Conservation (phyloP, 2,113 vertebrate genomes). For the Thalassoma bifasciatum region DNA sequence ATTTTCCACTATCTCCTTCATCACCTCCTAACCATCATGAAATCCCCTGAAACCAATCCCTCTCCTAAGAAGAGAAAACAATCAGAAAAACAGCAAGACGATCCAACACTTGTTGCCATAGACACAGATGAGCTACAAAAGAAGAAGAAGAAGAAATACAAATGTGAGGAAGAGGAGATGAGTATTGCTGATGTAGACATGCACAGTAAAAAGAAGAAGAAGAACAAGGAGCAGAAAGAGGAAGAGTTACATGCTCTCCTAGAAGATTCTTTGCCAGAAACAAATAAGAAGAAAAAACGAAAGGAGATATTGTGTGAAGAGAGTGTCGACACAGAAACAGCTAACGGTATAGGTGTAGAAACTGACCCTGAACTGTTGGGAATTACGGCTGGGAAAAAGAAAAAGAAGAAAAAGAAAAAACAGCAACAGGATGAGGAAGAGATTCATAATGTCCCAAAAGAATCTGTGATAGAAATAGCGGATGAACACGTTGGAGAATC, state of each 20-base stretch:
- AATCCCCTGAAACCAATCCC: no score
- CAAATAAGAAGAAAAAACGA: neutral
- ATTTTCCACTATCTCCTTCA: neutral
- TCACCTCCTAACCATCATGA: conserved; percentile 22
- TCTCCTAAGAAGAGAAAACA: no score
- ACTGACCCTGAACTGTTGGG: no score
- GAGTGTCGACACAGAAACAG: no score
- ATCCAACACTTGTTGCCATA: neutral
- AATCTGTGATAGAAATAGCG: neutral
- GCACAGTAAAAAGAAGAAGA: neutral
- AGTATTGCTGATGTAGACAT: neutral
- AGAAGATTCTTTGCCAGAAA: no score
- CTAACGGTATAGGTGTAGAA: no score
- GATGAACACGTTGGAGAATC: no score
- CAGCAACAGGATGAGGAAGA: neutral
- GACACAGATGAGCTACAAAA: conserved; percentile 20
- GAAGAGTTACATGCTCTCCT: no score
- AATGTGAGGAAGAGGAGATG: neutral
- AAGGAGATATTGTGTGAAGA: neutral
- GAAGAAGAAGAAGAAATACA: neutral
- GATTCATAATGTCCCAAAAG: neutral
- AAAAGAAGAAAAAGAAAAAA: no score
- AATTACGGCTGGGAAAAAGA: no score
- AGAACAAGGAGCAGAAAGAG: neutral
- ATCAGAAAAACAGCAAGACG: neutral